These are phyloP conservation scores for Heliocidaris erythrogramma DNA, from an alignment of 35 echinoderm and acorn worm species.

Conservation along the genomic window DNA sequence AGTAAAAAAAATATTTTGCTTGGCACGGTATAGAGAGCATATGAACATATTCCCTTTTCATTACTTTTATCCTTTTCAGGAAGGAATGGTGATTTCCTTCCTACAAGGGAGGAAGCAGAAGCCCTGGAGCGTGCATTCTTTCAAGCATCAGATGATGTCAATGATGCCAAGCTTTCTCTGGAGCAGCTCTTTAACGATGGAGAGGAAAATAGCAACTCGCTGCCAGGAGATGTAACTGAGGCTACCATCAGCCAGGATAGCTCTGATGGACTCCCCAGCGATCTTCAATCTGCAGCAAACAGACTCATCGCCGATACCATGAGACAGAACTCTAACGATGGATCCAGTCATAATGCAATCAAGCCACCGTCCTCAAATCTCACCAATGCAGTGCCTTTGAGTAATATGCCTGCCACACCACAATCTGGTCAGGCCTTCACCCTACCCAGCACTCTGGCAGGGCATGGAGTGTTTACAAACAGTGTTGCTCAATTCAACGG, in stretches of 20 bases:
- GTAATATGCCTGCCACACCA: constrained; percentile 56
- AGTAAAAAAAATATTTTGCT: background rate
- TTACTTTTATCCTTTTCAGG: constrained; percentile 47
- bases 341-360: constrained; percentile 59
- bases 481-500: constrained; percentile 47
- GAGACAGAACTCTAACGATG: constrained; percentile 66
- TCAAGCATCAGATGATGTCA: constrained; percentile 85
- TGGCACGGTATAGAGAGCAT: background rate
- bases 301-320: constrained; percentile 86
- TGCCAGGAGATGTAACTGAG: constrained; percentile 59
- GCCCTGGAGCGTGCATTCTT: constrained; percentile 82
- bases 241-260: constrained; percentile 62
- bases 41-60: background rate
- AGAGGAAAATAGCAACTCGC: constrained; percentile 53
- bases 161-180: constrained; percentile 70
- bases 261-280: constrained; percentile 82
- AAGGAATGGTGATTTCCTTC: constrained; percentile 89
- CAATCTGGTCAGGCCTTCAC: constrained; percentile 60
- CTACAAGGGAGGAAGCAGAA: constrained; percentile 90
- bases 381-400: constrained; percentile 83
- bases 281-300: constrained; percentile 86
- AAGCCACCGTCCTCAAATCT: constrained; percentile 62
- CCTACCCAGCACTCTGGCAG: constrained; percentile 55
- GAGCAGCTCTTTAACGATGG: constrained; percentile 76
- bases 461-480: constrained; percentile 47